phyloP scores from a whole-genome alignment of 37 sponge, comb jelly and placozoan genomes.

The Chondrosia reniformis region DNA sequence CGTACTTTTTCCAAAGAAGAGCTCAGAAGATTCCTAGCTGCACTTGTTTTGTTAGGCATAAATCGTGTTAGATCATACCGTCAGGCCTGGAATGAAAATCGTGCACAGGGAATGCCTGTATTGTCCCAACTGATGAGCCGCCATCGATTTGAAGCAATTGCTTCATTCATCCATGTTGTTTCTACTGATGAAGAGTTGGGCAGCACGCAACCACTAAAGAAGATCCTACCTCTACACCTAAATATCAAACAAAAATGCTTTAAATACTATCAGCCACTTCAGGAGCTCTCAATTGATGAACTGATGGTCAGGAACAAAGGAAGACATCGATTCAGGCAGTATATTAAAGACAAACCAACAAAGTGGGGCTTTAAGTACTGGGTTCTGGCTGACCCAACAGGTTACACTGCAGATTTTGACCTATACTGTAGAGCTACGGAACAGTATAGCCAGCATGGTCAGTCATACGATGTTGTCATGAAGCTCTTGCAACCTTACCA shows the following conservation, averaged over 20 bases:
- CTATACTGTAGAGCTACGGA: neutral
- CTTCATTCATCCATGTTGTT: too few species aligned
- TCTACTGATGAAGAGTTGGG: too few species aligned
- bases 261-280: neutral
- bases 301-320: conserved; percentile 35
- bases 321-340: neutral
- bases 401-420: neutral
- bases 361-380: conserved; percentile 5
- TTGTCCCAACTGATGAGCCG: too few species aligned
- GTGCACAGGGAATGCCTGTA: too few species aligned
- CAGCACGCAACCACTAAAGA: too few species aligned
- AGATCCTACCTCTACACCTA: conserved; percentile 17
- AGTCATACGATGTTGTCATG: neutral
- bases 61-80: too few species aligned
- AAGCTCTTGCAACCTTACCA: neutral
- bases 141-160: too few species aligned
- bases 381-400: neutral
- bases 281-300: conserved; percentile 28
- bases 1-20: too few species aligned
- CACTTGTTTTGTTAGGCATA: too few species aligned
- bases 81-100: too few species aligned
- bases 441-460: too few species aligned
- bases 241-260: conserved; percentile 5
- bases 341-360: neutral
- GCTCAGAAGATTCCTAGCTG: too few species aligned